Evolutionary conservation across 2,113 vertebrate species (phyloP), one percentile per base, ranked within the genome.

Genomic region (Rhipidura dahli): DNA sequence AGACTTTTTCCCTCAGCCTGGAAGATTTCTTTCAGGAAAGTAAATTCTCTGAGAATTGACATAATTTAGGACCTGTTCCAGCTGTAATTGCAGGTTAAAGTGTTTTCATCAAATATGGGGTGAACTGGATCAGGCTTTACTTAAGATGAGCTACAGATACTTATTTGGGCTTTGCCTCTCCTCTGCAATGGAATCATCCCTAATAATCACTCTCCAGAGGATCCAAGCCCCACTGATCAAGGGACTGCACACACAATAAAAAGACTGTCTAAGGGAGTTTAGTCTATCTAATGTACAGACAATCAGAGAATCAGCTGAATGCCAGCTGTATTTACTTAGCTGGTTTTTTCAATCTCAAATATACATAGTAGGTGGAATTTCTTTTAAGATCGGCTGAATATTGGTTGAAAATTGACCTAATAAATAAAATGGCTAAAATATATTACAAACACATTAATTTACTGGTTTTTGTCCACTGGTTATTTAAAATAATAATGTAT

Each of bases 301-400:
- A 84, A 87, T 68, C 64, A 66, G 44, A 92, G 56, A 92, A 90
- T 89, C 90, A 84, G 65, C 76, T 92, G 83, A 94, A 83, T 93
- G 76, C 51, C 94, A 97, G 90, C 92, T 94, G 64, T 95, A 84
- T 90, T 95, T 95, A 89, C 83, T 95, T 91, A 87, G 75, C 63
- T 81, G 28, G 0, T 75, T 88, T 82, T 96, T 94, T 83, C 70
- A 91, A n/a, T 64, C 78, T 40, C 56, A 40, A 69, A 59, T 77
- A 51, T 45, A 63, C 49, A 93, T 63, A 80, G 50, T 92, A 69
- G 35, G 28, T 42, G 24, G 39, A 76, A 93, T 86, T 91, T 81
- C 42, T 94, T 85, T 90, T 77, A 83, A 95, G 90, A 83, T 92
- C 75, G 37, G 47, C 73, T 70, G 53, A 51, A 53, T 86, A 71